Evolutionary conservation across 2,888 invertebrate genomes (phyloP), one percentile per base, ranked within the genome.

Genomic region (Dastarcus helophoroides): DNA sequence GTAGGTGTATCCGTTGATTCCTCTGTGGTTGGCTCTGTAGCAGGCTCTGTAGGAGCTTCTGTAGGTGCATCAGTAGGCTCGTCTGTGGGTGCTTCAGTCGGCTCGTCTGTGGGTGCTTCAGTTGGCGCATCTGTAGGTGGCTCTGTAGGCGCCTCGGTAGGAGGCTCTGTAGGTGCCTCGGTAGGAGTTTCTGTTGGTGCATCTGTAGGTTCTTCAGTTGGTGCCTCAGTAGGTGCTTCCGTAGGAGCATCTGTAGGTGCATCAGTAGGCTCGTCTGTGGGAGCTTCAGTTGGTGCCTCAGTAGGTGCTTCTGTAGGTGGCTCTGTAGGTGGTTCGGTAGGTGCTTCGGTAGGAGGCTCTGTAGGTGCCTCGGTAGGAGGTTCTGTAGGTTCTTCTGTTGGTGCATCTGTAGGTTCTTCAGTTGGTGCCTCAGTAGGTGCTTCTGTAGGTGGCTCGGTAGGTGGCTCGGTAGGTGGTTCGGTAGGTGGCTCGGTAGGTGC

Each of bases 31-130:
- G 19, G 19, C 7, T 7, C 7, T 19, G 19, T n/a, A 7, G n/a
- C n/a, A n/a, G 29, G 7, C 4, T 32, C 22, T 22, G 31, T 32
- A 2, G 26, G 26, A 9, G 37, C 4, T 23, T 25, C 22, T 15
- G 7, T 14, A 8, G 13, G 14, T 19, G 15, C 3, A 22, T 24
- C 11, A n/a, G n/a, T n/a, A n/a, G n/a, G n/a, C n/a, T n/a, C n/a
- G n/a, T n/a, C n/a, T n/a, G n/a, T n/a, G n/a, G n/a, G n/a, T n/a
- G n/a, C n/a, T n/a, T n/a, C n/a, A n/a, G n/a, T n/a, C n/a, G n/a
- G n/a, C n/a, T n/a, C 13, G 32, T 19, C 26, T 44, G 46, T n/a
- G n/a, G n/a, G n/a, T n/a, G n/a, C n/a, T n/a, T n/a, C n/a, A 7
- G 19, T 19, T 19, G 19, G 19, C 7, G 19, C 7, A 7, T 7